Conservation (phyloP, 1,140 invertebrate genomes). For the Plutomurus gul region DNA sequence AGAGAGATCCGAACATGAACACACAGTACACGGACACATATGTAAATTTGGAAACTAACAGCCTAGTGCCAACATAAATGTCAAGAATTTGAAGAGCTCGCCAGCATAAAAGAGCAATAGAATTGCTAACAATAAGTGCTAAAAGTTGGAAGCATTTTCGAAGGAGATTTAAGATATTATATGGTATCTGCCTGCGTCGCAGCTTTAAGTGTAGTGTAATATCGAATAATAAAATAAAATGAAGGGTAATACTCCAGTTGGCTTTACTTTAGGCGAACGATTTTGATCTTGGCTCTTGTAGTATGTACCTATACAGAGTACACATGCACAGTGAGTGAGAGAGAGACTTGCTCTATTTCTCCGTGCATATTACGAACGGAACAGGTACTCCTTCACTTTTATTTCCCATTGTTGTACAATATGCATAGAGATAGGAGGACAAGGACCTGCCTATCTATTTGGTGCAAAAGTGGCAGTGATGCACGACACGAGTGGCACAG, state of each 20-base stretch:
- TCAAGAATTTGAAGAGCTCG: constrained; percentile 20
- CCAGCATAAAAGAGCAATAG: constrained; percentile 22
- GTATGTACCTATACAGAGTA: background rate
- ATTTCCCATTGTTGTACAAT: background rate
- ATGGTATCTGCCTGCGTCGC: background rate
- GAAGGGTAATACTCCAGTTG: background rate
- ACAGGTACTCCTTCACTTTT: background rate
- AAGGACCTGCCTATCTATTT: background rate
- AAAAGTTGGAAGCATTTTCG: constrained; percentile 18
- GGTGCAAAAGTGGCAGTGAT: background rate
- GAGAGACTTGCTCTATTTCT: too few species aligned
- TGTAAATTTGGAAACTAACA: constrained; percentile 23
- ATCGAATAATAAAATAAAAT: constrained; percentile 20
- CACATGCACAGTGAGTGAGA: too few species aligned
- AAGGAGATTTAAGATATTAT: constrained; percentile 25
- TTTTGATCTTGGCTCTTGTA: background rate
- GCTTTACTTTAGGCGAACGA: background rate
- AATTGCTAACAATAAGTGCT: constrained; percentile 29
- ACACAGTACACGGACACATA: constrained; percentile 12
- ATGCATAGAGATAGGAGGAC: background rate
- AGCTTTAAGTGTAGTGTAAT: constrained; percentile 10
- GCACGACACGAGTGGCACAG: background rate
- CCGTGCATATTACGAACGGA: too few species aligned
- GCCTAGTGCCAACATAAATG: constrained; percentile 19
- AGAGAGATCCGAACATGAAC: too few species aligned